Percentiles rank a stretch among this genome's conserved stretches.
phyloP scores from a whole-genome alignment of 2,888 invertebrate genomes.

The Drosophila mercatorum region DNA sequence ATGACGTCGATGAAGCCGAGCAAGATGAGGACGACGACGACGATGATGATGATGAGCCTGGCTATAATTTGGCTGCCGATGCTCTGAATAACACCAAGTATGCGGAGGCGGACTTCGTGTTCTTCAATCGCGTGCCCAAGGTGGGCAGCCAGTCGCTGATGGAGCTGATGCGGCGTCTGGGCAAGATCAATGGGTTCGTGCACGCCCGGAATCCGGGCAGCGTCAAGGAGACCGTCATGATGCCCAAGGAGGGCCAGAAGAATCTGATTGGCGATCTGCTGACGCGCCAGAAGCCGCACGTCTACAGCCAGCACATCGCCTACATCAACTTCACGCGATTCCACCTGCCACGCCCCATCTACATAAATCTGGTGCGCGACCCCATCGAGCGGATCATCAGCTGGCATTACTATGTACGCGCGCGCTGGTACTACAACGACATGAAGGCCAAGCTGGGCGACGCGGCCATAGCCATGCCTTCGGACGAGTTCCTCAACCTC shows the following conservation, averaged over 20 bases:
- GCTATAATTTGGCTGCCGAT: slow-evolving; percentile 62
- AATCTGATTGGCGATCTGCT: slow-evolving; percentile 88
- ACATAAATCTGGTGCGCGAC: slow-evolving; percentile 95
- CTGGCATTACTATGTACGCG: slow-evolving; percentile 95
- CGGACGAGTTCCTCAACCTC: slow-evolving; percentile 90
- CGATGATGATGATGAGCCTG: slow-evolving; percentile 29
- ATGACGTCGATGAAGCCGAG: slow-evolving; percentile 7
- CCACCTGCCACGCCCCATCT: slow-evolving; percentile 92
- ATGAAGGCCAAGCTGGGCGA: slow-evolving; percentile 87
- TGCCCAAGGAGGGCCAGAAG: slow-evolving; percentile 91
- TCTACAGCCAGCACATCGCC: slow-evolving; percentile 95
- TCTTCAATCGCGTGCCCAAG: slow-evolving; percentile 96
- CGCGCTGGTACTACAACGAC: slow-evolving; percentile 94
- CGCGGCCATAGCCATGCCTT: slow-evolving; percentile 66
- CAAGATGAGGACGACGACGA: slow-evolving; percentile 8
- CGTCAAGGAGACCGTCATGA: slow-evolving; percentile 92
- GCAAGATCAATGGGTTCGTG: slow-evolving; percentile 76
- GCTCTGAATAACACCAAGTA: slow-evolving; percentile 81
- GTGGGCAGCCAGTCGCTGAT: slow-evolving; percentile 95
- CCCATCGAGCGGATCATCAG: slow-evolving; percentile 95
- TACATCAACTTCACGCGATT: slow-evolving; percentile 94
- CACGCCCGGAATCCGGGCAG: slow-evolving; percentile 91
- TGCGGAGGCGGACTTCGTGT: slow-evolving; percentile 88
- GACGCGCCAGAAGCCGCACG: slow-evolving; percentile 90
- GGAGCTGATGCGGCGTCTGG: slow-evolving; percentile 90